Evolutionary conservation across 2,797 vertebrate species (phyloP), one percentile per base, ranked within the genome.

Genomic region (Holocentrus rufus): DNA sequence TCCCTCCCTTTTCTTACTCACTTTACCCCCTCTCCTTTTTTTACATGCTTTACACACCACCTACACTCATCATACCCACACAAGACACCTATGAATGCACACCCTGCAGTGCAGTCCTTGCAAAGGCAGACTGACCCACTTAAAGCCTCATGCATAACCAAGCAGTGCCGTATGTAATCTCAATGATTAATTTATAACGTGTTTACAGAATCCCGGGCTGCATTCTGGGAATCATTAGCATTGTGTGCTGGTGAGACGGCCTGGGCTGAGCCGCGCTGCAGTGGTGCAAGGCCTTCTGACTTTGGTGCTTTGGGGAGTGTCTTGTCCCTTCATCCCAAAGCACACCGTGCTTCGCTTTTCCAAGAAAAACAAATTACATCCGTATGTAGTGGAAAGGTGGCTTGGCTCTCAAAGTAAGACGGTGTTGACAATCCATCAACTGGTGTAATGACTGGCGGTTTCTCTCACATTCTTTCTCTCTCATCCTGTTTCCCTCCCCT

Each of bases 101-200:
- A 67, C 47, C 58, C 57, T 27, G 44, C 39, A 23, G 22, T 68
- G 77, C 69, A 76, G 66, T 56, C 65, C 25, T 81, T 9, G 50
- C 72, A 62, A 72, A 84, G 57, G 66, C 59, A 69, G 60, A 52
- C 65, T 86, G 86, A 90, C 80, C 89, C 85, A 87, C 66, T 90
- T 90, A 72, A 87, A 84, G 75, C 54, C 50, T 76, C 69, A 66
- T 85, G 81, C 69, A 85, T 86, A 86, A 80, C 69, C 54, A 70
- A 78, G 30, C 65, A 36, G 62, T 72, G 23, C 76, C 66, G 72
- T 76, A 79, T 86, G 73, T 78, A 79, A 82, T 91, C 74, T 68
- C 56, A 77, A 66, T 91, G 81, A 86, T 91, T 87, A 58, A 91
- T 92, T 85, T 71, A 88, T 90, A 80, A 87, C 66, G 68, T 85